Percentiles rank a stretch among this genome's conserved stretches.
phyloP scores from a whole-genome alignment of 1,140 invertebrate species.

The Caenorhabditis tropicalis region DNA sequence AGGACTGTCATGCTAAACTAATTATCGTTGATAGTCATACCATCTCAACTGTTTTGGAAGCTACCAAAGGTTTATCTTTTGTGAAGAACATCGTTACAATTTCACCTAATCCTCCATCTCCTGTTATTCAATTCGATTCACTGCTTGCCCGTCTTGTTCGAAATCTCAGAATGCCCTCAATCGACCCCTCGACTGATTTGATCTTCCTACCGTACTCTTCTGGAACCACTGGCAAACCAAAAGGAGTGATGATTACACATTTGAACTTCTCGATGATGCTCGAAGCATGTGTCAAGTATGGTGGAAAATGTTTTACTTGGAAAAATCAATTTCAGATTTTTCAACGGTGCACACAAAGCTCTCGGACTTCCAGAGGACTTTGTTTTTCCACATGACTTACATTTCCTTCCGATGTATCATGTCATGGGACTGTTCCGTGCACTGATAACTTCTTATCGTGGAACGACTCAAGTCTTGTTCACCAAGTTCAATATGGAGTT shows the following conservation, averaged over 20 bases:
- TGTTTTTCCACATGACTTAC: not conserved
- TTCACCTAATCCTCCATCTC: not conserved
- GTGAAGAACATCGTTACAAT: not conserved
- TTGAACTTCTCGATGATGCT: constrained; percentile 44
- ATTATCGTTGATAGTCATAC: constrained; percentile 19
- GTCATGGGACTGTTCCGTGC: constrained; percentile 52
- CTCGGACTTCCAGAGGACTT: not conserved
- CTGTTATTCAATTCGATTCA: not conserved
- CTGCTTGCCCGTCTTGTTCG: not conserved
- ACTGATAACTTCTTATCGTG: not conserved
- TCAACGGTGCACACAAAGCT: not conserved
- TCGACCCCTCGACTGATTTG: constrained; percentile 23
- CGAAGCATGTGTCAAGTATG: not conserved
- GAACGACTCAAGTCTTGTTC: constrained; percentile 45
- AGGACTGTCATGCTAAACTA: constrained; percentile 1
- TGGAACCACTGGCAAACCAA: constrained; percentile 45
- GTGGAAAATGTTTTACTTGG: no score
- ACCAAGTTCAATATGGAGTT: constrained; percentile 47
- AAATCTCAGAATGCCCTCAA: not conserved
- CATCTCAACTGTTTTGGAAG: constrained; percentile 20
- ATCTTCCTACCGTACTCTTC: constrained; percentile 49
- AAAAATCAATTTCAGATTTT: constrained; percentile 10
- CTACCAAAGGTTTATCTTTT: not conserved
- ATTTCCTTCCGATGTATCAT: constrained; percentile 46
- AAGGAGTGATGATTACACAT: constrained; percentile 43